These are phyloP conservation scores for Serinus canaria DNA, from an alignment of 2,113 vertebrate species.

Conservation along the genomic window DNA sequence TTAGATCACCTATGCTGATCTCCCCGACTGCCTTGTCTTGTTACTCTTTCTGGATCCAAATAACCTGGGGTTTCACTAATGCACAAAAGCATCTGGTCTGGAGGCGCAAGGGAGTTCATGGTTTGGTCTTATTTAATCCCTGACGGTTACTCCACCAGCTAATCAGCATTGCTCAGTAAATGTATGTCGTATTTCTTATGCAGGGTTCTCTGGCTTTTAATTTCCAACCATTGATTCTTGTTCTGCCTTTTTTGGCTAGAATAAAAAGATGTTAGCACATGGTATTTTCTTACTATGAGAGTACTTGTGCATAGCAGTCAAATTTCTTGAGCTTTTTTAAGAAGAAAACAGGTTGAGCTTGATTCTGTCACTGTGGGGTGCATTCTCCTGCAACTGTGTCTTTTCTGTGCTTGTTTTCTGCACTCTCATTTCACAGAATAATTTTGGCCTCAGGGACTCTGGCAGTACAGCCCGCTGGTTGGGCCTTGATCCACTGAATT, in stretches of 20 bases:
- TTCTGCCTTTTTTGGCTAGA: conserved; percentile 42
- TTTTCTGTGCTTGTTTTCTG: conserved; percentile 44
- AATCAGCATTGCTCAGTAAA: conserved; percentile 38
- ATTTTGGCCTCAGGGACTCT: conserved; percentile 47
- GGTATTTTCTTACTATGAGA: conserved; percentile 35
- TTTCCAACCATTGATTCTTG: conserved; percentile 51
- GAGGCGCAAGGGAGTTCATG: neutral
- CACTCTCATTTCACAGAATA: conserved; percentile 45
- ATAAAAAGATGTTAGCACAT: neutral
- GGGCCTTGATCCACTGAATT: neutral
- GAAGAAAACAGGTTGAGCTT: conserved; percentile 62
- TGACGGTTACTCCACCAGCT: neutral
- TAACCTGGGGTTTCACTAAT: neutral
- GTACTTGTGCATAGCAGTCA: conserved; percentile 57
- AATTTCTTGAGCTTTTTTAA: conserved; percentile 58
- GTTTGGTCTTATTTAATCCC: conserved; percentile 7
- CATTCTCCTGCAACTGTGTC: neutral
- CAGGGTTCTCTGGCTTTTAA: conserved; percentile 53
- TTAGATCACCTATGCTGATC: neutral
- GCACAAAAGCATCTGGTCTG: neutral
- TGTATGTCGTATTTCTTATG: neutral
- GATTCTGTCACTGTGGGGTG: conserved; percentile 53
- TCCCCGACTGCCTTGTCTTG: neutral
- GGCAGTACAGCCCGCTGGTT: neutral
- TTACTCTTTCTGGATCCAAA: neutral